Evolutionary conservation across 2,113 vertebrate genomes (phyloP), one percentile per base, ranked within the genome.

Genomic region (Edolisoma coerulescens): DNA sequence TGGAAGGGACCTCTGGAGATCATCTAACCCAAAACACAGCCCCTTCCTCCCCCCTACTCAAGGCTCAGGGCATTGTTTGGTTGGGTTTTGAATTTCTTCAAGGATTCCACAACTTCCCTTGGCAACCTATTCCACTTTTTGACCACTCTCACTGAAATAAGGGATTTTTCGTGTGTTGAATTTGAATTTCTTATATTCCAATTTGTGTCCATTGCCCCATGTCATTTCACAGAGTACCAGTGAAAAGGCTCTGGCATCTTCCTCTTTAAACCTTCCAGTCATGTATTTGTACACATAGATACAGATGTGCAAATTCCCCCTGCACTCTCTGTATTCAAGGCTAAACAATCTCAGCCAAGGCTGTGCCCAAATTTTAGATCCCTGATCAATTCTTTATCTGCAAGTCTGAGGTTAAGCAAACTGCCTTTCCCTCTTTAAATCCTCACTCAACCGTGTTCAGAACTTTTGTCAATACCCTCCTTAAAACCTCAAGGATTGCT

Each of bases 21-120:
- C 7, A 35, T 27, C 18, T 49, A 70, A 41, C 3, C 3, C 26
- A 68, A 24, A 16, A 4, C 4, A 14, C 8, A 45, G 22, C 3
- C 3, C 16, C 6, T 12, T 3, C 18, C 9, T 14, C 15, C 7
- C 3, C 22, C 2, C 4, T 3, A 1, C 10, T 77, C n/a, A 78
- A 70, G 63, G 7, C 65, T 79, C 23, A 79, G 10, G 11, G 6
- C 42, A 63, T 76, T 71, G 9, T 41, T 52, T 23, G 6, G 9
- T 41, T 83, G 44, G 1, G 2, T 49, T 90, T 90, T 76, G 15
- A 50, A 13, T 63, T 54, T 32, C 22, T 85, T 56, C 11, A 39
- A 57, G 41, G 42, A 57, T 22, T 84, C 21, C 24, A 41, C 15
- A 57, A 15, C 5, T 41, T 85, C 9, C 44, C 33, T 26, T 76